phyloP scores from a whole-genome alignment of 2,888 invertebrate species.

The Drosophila sordidapex region DNA sequence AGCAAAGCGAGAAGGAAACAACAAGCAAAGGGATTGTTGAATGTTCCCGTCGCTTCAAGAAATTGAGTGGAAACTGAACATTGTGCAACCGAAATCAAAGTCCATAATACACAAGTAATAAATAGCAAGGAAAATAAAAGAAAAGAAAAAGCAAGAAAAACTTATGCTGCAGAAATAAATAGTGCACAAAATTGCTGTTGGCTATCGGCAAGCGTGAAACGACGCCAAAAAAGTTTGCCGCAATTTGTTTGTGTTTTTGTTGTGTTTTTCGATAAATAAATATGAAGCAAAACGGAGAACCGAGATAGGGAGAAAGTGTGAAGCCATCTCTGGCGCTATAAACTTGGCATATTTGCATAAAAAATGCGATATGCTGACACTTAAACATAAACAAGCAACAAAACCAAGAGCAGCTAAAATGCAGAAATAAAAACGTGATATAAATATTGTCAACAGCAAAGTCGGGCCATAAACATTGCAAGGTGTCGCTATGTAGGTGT shows the following conservation, averaged over 20 bases:
- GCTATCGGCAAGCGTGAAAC: slow-evolving; percentile 35
- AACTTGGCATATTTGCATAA: slow-evolving; percentile 79
- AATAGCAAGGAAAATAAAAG: slow-evolving; percentile 24
- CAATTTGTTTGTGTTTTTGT: slow-evolving; percentile 60
- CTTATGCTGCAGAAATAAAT: slow-evolving; percentile 41
- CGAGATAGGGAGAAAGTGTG: slow-evolving; percentile 28
- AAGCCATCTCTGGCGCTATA: slow-evolving; percentile 49
- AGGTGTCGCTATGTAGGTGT: slow-evolving; percentile 8
- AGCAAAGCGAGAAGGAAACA: neutral
- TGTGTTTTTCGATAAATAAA: slow-evolving; percentile 64
- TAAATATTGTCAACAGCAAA: slow-evolving; percentile 55
- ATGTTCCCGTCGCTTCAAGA: slow-evolving; percentile 11
- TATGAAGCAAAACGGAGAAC: slow-evolving; percentile 45
- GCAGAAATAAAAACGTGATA: slow-evolving; percentile 21
- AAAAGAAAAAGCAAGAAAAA: slow-evolving; percentile 22
- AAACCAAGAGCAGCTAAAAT: slow-evolving; percentile 20
- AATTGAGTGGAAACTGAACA: slow-evolving; percentile 12
- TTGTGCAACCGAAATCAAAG: slow-evolving; percentile 40
- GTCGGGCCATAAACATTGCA: slow-evolving; percentile 51
- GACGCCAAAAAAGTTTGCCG: slow-evolving; percentile 77
- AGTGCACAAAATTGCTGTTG: slow-evolving; percentile 27
- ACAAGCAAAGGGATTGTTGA: slow-evolving; percentile 1
- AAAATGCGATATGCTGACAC: slow-evolving; percentile 70
- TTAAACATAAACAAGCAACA: slow-evolving; percentile 69
- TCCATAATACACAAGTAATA: slow-evolving; percentile 32